Base-by-base conservation (phyloP, 64 coral and sea anemone genomes). In the Stylophora pistillata region DNA sequence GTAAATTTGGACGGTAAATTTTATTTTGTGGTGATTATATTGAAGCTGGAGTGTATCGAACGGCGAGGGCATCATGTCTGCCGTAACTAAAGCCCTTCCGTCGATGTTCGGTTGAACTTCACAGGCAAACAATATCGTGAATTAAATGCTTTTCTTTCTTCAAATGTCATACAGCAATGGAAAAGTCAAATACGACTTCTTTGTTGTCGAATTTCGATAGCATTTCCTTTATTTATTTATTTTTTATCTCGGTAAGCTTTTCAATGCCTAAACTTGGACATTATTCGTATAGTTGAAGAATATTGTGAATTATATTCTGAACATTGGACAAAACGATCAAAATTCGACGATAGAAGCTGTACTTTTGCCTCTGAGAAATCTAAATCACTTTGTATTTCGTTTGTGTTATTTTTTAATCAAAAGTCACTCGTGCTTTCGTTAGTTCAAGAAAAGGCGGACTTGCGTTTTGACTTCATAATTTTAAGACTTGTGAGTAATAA, bases 381-480 rank as follows among this genome's bases (percentile, higher is more conserved):
- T 30, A 74, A 73, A 58, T 56, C 16, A 71, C 73, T 87, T 76
- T 74, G 70, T 74, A 70, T 17, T 74, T 34, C 85, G 23, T 33
- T 26, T 16, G 85, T 87, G 70, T 76, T 74, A 74, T 84, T 70
- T 84, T 84, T 84, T 84, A 84, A 84, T 84, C 80, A 84, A 84
- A 84, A 84, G 80, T 84, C 80, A 84, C 53, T 84, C 62, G 64
- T 84, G 41, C 53, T 65, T 82, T 84, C 69, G 80, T 84, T 84
- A 84, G 31, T 70, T 20, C 33, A 53, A 62, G 30, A 21, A 84
- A 84, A 33, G 21, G 23, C 58, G 30, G 15, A n/a, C 16, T 76
- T 55, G 55, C 53, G 13, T 87, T 32, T 74, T 87, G 57, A 75
- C 57, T 87, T 55, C 7, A 87, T 47, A 56, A 74, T 55, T 12